Base-by-base conservation (phyloP, 2,797 vertebrate species). In the Crotalus adamanteus region DNA sequence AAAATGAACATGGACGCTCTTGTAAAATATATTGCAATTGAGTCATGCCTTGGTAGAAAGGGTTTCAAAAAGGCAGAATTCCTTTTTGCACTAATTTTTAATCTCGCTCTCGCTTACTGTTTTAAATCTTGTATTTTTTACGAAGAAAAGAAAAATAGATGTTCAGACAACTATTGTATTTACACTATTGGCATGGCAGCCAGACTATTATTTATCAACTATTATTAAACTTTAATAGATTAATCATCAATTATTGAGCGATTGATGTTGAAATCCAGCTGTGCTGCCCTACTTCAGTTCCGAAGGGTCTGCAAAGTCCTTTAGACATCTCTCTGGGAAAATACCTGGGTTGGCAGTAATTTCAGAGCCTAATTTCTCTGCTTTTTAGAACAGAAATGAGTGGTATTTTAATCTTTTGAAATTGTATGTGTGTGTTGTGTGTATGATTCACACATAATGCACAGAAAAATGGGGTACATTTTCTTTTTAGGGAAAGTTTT, bases 201-300 rank as follows among this genome's bases (percentile, higher is more conserved):
- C 94, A 94, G 94, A 92, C 97, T 97, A 97, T 98, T 97, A 98
- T 96, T 97, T 97, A 97, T 97, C 96, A 98, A 95, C 95, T 97
- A 69, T 95, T 97, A 98, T 98, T 97, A 98, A 98, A 98, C 96
- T 98, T 98, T 98, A 95, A 98, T 97, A 96, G 94, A 97, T 96
- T 94, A 93, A 94, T 96, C 96, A 98, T 98, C 92, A 98, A 98
- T 98, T 98, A 98, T 98, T 98, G 96, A 98, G 97, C 96, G 92
- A 97, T 97, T 96, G 96, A 97, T 97, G 98, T 93, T 95, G 96
- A 97, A 96, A 97, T 97, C 97, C 98, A 98, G 98, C 98, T 98
- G 98, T 92, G 96, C 90, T 93, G 95, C 96, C 96, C 97, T 96
- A 97, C 96, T 97, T 97, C 96, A 96, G 94, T 96, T 94, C 95